phyloP scores from a whole-genome alignment of 2,113 vertebrate genomes.

The Syrrhaptes paradoxus region DNA sequence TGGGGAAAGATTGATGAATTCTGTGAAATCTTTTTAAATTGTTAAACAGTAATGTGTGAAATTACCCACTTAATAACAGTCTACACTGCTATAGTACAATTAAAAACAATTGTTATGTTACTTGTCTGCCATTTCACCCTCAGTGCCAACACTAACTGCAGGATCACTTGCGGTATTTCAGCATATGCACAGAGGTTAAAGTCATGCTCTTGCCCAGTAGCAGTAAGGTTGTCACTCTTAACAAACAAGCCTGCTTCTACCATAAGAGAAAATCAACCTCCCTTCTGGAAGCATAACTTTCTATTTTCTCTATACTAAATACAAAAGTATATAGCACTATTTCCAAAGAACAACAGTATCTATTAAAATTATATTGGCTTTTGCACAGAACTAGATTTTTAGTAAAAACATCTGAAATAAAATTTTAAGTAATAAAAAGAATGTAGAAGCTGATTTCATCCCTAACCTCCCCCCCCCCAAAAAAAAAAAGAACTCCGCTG shows the following conservation, averaged over 20 bases:
- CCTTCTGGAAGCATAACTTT: background rate
- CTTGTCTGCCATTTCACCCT: background rate
- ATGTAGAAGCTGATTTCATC: background rate
- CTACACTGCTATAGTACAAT: background rate
- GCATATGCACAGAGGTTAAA: background rate
- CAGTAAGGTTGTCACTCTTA: background rate
- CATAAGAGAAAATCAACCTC: background rate
- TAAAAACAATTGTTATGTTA: background rate
- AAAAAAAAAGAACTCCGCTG: background rate
- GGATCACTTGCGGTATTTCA: background rate
- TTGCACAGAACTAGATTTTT: background rate
- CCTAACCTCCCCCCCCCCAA: no score
- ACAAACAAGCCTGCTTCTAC: background rate
- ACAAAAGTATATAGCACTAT: background rate
- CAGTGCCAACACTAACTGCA: background rate
- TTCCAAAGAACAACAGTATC: background rate
- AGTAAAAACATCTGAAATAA: background rate
- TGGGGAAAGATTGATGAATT: background rate
- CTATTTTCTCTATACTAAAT: background rate
- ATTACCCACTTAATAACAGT: background rate
- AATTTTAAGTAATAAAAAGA: background rate
- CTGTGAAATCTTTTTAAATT: background rate
- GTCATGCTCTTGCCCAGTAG: background rate
- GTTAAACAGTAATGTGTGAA: background rate
- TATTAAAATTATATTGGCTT: background rate